phyloP scores from a whole-genome alignment of 2,888 invertebrate species.

The Acleris cristana region DNA sequence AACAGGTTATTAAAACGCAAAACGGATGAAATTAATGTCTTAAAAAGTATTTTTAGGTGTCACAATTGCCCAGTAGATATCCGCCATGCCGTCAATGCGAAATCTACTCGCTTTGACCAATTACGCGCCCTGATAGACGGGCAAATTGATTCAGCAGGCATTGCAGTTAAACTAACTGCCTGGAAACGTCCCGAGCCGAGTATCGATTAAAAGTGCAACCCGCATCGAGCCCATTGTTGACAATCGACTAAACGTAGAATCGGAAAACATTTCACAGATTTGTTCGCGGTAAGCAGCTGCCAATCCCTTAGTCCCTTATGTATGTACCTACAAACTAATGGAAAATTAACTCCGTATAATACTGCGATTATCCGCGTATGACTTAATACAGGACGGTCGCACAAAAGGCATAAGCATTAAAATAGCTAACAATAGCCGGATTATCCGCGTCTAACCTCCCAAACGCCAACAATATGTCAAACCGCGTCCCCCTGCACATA shows the following conservation, averaged over 20 bases:
- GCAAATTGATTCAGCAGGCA: slow-evolving; percentile 18
- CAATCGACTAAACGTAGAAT: slow-evolving; percentile 24
- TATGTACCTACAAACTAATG: slow-evolving; percentile 60
- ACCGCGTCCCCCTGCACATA: slow-evolving; percentile 36
- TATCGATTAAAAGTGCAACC: slow-evolving; percentile 33
- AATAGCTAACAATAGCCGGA: slow-evolving; percentile 79
- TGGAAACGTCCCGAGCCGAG: background rate
- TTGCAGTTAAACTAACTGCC: slow-evolving; percentile 10
- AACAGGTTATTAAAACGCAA: too few species aligned
- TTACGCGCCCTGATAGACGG: slow-evolving; percentile 31
- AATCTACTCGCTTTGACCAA: slow-evolving; percentile 23
- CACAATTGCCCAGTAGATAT: slow-evolving; percentile 9
- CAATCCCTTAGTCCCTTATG: slow-evolving; percentile 51
- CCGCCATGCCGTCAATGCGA: slow-evolving; percentile 7
- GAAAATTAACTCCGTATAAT: slow-evolving; percentile 82
- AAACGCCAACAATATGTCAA: slow-evolving; percentile 59
- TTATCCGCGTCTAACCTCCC: slow-evolving; percentile 74
- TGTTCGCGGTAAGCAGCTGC: slow-evolving; percentile 73
- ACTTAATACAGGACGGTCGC: slow-evolving; percentile 77
- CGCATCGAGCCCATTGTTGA: slow-evolving; percentile 28
- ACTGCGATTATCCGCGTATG: slow-evolving; percentile 81
- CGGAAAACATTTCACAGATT: slow-evolving; percentile 53
- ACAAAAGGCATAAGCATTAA: slow-evolving; percentile 81
- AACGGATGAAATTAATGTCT: too few species aligned
- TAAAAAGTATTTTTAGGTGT: background rate